Base-by-base conservation (phyloP, 1,140 invertebrate species). In the Achroia grisella region DNA sequence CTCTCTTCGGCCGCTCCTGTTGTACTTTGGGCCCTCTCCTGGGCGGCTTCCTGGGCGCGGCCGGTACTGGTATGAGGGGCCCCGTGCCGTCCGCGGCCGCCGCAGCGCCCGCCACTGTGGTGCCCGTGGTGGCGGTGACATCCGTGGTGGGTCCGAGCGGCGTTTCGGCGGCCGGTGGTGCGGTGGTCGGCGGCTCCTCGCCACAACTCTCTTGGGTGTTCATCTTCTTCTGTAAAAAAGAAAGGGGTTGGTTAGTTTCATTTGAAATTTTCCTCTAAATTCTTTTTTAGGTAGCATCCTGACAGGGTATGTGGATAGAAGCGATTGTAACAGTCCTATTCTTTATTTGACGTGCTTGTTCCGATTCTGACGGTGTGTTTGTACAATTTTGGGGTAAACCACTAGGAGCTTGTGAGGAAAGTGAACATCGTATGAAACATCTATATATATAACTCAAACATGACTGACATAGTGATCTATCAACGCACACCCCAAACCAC, bases 1-100 rank as follows among this genome's bases (percentile, higher is more conserved):
- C 97, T 48, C 97, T 87, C 62, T 91, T 90, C 8, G 97, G 97
- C 65, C 97, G 90, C 88, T 98, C 95, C 37, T 94, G 93, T 30
- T 92, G 93, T 46, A 92, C 92, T 84, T 95, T 97, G 62, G 91
- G 94, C 14, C 91, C 91, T 29, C 93, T 88, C 44, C 93, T 89
- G 40, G 89, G 77, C 42, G 89, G 87, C 51, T 88, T 88, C 15
- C 87, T 67, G 27, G 88, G 88, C 30, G 88, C 88, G 34, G 86
- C 61, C 8, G 79, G 74, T 9, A 76, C 72, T 4, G 68, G 72
- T 35, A 81, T 65, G 27, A 77, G 62, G 6, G 72, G 59, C 6
- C 72, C 72, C 8, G 63, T 43, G 27, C 54, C 65, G 34, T 66
- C 70, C 15, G 32, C 23, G 1, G 56, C 56, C 33, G 34, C 56